Evolutionary conservation across 1,140 invertebrate species (phyloP), one percentile per base, ranked within the genome.

Genomic region (Orussus abietinus): DNA sequence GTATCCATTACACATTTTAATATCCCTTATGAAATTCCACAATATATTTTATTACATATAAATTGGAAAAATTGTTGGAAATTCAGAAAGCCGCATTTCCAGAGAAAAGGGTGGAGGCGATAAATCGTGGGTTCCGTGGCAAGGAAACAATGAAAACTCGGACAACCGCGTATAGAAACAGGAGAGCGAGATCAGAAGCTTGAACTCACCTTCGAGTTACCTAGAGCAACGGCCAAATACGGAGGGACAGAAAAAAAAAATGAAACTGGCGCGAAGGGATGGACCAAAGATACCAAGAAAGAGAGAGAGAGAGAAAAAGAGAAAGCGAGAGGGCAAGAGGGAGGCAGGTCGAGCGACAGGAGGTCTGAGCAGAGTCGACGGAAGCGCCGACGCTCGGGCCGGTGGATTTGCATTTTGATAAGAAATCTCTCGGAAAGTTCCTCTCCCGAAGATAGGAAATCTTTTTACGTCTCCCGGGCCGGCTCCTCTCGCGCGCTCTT

Each of bases 341-440:
- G 45, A 45, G 47, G 43, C 42, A 41, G 47, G 47, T 38, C 48
- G 44, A 57, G 52, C 52, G n/a, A n/a, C n/a, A n/a, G n/a, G n/a
- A 52, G 55, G 56, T 59, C 51, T n/a, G n/a, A n/a, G n/a, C n/a
- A n/a, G n/a, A n/a, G 6, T 7, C 22, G 22, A 25, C 6, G 22
- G 22, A n/a, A 25, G 22, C 22, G 6, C n/a, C 22, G 6, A 7
- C 22, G 22, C 6, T 6, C 6, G 22, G 57, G 47, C 55, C 53
- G 58, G 41, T 55, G 58, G 59, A 72, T 72, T 72, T 70, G 64
- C 69, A 72, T 72, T 72, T 72, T 71, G 69, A 72, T 71, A 71
- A 72, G 66, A 69, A 71, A 69, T 66, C 65, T 69, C 58, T 54
- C 45, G 56, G 55, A 62, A 70, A 72, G 61, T 71, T 69, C 45